Evolutionary conservation across 2,797 vertebrate genomes (phyloP).

Genomic region (Karalla daura): DNA sequence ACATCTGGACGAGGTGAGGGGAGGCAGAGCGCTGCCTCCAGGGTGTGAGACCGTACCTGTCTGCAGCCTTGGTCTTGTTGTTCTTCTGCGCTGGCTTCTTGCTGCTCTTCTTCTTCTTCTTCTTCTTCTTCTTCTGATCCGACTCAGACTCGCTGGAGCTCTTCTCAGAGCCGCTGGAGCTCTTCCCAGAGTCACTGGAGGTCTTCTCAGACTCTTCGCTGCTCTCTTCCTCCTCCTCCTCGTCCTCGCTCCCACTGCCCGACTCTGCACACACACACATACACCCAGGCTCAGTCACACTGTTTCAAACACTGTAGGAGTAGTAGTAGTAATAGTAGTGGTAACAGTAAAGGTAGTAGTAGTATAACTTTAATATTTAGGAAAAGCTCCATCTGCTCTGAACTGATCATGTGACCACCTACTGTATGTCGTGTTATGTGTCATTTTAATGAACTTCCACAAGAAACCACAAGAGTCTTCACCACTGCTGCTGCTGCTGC

Average conservation of each 20-base stretch:
- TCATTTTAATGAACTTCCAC: neutral
- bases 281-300: neutral
- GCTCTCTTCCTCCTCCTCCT: no score
- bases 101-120: conserved; percentile 60
- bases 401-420: no score
- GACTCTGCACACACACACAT: conserved; percentile 66
- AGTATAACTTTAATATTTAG: no score
- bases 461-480: conserved; percentile 58
- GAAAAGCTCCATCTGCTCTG: no score
- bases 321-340: no score
- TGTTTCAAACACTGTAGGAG: no score
- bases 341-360: no score
- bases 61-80: conserved; percentile 53
- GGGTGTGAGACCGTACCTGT: conserved; percentile 79
- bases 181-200: conserved; percentile 84
- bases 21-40: conserved; percentile 29
- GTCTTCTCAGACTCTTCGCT: conserved; percentile 80
- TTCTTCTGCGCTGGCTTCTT: conserved; percentile 69
- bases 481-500: conserved; percentile 77
- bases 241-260: conserved; percentile 81
- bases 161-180: conserved; percentile 82
- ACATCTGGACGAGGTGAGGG: conserved; percentile 46
- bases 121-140: conserved; percentile 73
- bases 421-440: no score
- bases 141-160: conserved; percentile 81